A percentile compares a stretch with the other conserved stretches of the same genome.
Conservation (phyloP, 2,888 invertebrate genomes). For the Apamea crenata region DNA sequence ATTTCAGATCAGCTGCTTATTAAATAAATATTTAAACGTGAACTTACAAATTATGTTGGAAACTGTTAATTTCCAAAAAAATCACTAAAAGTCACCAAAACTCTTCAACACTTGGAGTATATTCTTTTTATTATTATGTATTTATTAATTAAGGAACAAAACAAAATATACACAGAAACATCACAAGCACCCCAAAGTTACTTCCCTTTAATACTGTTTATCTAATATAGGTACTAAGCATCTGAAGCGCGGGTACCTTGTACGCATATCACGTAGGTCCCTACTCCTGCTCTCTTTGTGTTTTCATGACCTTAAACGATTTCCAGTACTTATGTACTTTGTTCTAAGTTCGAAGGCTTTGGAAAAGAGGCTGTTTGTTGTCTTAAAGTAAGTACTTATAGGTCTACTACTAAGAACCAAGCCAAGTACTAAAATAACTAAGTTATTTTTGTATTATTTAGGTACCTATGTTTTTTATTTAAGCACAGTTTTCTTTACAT, state of each 20-base stretch:
- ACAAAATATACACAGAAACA: no score
- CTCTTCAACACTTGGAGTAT: no score
- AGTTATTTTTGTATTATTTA: background rate
- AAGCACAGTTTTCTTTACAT: background rate
- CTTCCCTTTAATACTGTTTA: background rate
- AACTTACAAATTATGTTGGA: background rate
- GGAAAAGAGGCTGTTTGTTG: slow-evolving; percentile 1
- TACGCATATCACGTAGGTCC: slow-evolving; percentile 35
- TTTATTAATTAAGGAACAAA: no score
- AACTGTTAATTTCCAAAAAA: background rate
- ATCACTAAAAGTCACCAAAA: background rate
- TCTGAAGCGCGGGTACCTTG: background rate
- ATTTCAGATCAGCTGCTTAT: background rate
- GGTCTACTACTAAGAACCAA: background rate
- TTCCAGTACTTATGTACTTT: slow-evolving; percentile 18
- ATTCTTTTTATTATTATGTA: no score
- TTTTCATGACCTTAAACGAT: slow-evolving; percentile 31
- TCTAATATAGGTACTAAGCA: background rate
- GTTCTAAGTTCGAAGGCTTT: slow-evolving; percentile 9
- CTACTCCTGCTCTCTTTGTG: background rate
- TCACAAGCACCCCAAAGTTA: background rate
- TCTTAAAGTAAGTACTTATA: slow-evolving; percentile 6
- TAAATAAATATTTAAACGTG: background rate
- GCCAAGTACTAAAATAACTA: background rate
- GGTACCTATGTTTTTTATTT: no score